Evolutionary conservation across 2,113 vertebrate genomes (phyloP).

Genomic region (Psophia crepitans): DNA sequence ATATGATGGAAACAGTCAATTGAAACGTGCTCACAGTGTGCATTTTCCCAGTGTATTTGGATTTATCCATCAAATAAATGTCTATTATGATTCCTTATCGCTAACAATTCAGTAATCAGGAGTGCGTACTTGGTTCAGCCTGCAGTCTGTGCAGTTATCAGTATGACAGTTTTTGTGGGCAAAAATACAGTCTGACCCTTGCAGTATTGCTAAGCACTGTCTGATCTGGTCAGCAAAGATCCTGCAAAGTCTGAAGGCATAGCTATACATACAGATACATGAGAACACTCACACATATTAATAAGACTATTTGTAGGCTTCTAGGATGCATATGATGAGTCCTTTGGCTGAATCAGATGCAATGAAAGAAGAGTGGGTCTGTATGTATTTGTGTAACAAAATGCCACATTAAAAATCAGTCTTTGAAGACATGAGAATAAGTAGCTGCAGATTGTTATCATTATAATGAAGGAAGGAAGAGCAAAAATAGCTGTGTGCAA

Average conservation of each 20-base stretch:
- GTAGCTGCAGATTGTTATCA: neutral
- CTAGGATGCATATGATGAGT: neutral
- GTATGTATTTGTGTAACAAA: neutral
- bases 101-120: neutral
- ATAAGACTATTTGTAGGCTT: neutral
- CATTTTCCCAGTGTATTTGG: neutral
- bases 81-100: neutral
- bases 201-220: neutral
- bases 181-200: neutral
- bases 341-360: neutral
- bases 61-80: slow-evolving; percentile 17
- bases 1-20: neutral
- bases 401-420: neutral
- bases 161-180: neutral
- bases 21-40: neutral
- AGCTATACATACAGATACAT: neutral
- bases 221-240: neutral
- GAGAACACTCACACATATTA: neutral
- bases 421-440: neutral
- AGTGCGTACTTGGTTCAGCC: neutral
- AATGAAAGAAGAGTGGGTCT: neutral
- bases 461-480: neutral
- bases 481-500: neutral
- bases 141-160: neutral
- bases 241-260: neutral